phyloP scores from a whole-genome alignment of 1,140 invertebrate species.

The Aricia agestis region DNA sequence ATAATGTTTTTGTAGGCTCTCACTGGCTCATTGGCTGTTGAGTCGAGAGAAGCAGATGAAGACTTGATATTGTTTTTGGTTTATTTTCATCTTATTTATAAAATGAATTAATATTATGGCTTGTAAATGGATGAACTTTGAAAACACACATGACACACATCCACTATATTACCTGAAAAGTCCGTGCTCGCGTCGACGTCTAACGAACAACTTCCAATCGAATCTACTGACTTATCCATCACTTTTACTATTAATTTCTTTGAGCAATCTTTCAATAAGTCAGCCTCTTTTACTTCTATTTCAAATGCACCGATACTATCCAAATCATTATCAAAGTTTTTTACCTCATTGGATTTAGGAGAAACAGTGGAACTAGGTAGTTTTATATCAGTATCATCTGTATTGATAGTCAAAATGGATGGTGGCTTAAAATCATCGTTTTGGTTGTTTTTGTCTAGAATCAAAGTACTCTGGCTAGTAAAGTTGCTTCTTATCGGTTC shows the following conservation, averaged over 20 bases:
- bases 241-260: slow-evolving; percentile 70
- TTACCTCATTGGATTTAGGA: slow-evolving; percentile 52
- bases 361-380: slow-evolving; percentile 63
- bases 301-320: slow-evolving; percentile 67
- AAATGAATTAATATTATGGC: background rate
- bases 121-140: slow-evolving; percentile 11
- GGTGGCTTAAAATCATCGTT: slow-evolving; percentile 44
- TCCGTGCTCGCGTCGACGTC: slow-evolving; percentile 88
- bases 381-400: slow-evolving; percentile 64
- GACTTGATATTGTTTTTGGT: background rate
- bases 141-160: slow-evolving; percentile 14
- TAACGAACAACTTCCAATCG: slow-evolving; percentile 88
- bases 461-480: slow-evolving; percentile 68
- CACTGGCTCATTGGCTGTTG: too few species aligned
- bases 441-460: slow-evolving; percentile 55
- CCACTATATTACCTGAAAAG: slow-evolving; percentile 81
- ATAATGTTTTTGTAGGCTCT: too few species aligned
- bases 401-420: slow-evolving; percentile 60
- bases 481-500: slow-evolving; percentile 67
- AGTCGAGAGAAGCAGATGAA: background rate
- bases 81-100: too few species aligned
- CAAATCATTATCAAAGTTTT: slow-evolving; percentile 44
- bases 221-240: slow-evolving; percentile 83
- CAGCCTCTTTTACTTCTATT: slow-evolving; percentile 65
- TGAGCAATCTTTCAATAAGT: slow-evolving; percentile 54